A percentile compares a stretch with the other conserved stretches of the same genome.
These are phyloP conservation scores for Oryctolagus cuniculus DNA, from an alignment of 2,113 vertebrate genomes.

Conservation along the genomic window DNA sequence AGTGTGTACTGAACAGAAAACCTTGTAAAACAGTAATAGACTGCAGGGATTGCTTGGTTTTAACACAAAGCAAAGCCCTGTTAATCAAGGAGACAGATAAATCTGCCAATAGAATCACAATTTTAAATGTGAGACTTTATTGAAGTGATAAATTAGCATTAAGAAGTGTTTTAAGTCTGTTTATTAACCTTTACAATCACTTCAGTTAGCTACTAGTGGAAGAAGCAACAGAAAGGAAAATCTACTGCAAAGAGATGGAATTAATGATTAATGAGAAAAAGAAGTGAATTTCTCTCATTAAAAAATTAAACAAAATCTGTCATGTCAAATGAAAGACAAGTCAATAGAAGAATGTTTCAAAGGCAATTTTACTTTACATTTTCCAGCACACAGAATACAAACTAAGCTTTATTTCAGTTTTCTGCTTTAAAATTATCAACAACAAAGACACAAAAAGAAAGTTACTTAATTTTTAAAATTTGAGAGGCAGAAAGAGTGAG, in stretches of 20 bases:
- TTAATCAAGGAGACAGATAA: constrained; percentile 67
- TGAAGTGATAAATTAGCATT: constrained; percentile 66
- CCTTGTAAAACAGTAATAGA: constrained; percentile 76
- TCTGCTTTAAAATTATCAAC: background rate
- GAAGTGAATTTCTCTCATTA: background rate
- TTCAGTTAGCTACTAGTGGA: constrained; percentile 52
- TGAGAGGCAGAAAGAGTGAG: too few species aligned
- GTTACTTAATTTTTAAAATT: too few species aligned
- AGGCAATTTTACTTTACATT: background rate
- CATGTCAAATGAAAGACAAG: background rate
- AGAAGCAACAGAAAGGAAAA: background rate
- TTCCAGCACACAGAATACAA: background rate
- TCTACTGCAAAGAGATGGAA: background rate
- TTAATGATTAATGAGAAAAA: background rate
- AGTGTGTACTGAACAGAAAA: constrained; percentile 68
- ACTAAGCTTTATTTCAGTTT: background rate
- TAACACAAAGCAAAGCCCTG: constrained; percentile 66
- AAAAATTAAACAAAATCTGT: background rate
- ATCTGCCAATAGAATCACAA: constrained; percentile 68
- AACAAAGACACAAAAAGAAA: background rate
- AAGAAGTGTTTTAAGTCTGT: constrained; percentile 68
- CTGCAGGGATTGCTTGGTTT: constrained; percentile 55
- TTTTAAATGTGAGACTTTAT: constrained; percentile 69
- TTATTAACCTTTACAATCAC: constrained; percentile 66
- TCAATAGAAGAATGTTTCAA: background rate